Percentiles rank a stretch among this genome's conserved stretches.
Evolutionary conservation across 2,888 invertebrate genomes (phyloP).

Genomic region (Xestoiulus laeticollis): DNA sequence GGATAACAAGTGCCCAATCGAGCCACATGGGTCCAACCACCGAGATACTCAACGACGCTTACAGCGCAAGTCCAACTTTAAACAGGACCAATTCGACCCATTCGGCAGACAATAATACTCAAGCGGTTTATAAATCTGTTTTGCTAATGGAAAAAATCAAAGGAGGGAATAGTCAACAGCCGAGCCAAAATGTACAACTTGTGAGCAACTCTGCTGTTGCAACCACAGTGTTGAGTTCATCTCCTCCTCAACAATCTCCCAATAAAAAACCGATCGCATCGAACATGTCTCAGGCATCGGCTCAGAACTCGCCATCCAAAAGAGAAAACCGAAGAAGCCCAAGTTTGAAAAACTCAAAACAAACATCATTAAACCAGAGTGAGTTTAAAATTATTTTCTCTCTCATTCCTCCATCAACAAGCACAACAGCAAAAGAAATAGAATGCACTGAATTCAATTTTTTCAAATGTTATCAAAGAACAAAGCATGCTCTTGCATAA

Average conservation of each 20-base stretch:
- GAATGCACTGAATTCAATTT: too few relatives aligned
- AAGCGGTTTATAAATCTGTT: neutral
- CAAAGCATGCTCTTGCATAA: too few relatives aligned
- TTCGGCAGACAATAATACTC: neutral
- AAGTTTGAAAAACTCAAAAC: neutral
- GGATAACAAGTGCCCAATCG: constrained; percentile 6
- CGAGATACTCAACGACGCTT: constrained; percentile 16
- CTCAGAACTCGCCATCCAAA: neutral
- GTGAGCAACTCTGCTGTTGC: constrained; percentile 2
- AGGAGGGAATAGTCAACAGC: neutral
- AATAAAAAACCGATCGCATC: neutral
- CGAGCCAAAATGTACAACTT: neutral
- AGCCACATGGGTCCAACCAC: constrained; percentile 18
- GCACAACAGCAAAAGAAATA: too few relatives aligned
- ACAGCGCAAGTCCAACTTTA: neutral
- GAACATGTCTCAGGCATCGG: neutral
- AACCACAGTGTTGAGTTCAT: neutral
- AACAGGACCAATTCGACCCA: neutral
- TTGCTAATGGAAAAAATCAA: neutral
- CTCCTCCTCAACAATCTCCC: neutral
- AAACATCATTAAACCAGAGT: neutral
- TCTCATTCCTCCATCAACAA: too few relatives aligned
- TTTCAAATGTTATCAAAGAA: too few relatives aligned
- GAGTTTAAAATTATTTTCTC: neutral
- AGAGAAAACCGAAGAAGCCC: neutral